A percentile compares a stretch with the other conserved stretches of the same genome.
These are phyloP conservation scores for Plebejus anna DNA, from an alignment of 2,888 invertebrate genomes.

Conservation along the genomic window DNA sequence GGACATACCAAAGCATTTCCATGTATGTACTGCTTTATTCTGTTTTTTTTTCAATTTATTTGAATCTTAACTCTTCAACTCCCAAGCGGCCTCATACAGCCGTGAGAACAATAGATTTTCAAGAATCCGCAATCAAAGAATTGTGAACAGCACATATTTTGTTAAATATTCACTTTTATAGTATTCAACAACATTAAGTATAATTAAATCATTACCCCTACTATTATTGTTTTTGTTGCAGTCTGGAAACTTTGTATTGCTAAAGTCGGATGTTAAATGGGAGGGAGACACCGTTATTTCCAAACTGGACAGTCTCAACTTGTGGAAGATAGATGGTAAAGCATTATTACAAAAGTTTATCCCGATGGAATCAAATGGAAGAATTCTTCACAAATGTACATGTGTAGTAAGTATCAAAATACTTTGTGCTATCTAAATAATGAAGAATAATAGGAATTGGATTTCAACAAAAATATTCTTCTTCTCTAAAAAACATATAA, in stretches of 20 bases:
- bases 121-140: no score
- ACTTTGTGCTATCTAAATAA: neutral
- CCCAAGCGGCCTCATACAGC: no score
- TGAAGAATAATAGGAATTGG: neutral
- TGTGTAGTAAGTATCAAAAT: slow-evolving; percentile 74
- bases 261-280: slow-evolving; percentile 82
- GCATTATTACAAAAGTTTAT: slow-evolving; percentile 84
- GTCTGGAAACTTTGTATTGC: slow-evolving; percentile 83
- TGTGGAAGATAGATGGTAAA: slow-evolving; percentile 86
- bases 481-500: slow-evolving; percentile 7
- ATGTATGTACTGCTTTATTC: slow-evolving; percentile 53
- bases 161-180: neutral
- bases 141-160: no score
- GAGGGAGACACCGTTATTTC: slow-evolving; percentile 77
- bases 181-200: neutral
- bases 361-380: slow-evolving; percentile 80
- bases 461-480: no score
- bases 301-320: slow-evolving; percentile 78
- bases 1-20: slow-evolving; percentile 79
- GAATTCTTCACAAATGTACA: slow-evolving; percentile 80
- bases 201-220: neutral
- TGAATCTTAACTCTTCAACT: neutral
- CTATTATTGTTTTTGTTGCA: slow-evolving; percentile 50
- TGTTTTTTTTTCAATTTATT: neutral
- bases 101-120: no score